phyloP scores from a whole-genome alignment of 2,113 vertebrate species.

The Semicossyphus pulcher region DNA sequence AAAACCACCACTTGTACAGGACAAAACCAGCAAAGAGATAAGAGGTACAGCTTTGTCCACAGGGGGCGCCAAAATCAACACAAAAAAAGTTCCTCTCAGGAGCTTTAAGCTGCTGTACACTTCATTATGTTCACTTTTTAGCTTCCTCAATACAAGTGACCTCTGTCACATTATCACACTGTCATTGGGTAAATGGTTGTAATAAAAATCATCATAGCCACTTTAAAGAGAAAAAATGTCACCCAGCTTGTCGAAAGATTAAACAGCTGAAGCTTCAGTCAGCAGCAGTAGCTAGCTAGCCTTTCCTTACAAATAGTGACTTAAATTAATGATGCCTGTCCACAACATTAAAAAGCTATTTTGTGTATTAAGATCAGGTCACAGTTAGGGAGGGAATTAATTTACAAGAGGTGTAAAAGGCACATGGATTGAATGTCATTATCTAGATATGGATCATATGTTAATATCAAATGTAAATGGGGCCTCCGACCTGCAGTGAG shows the following conservation, averaged over 20 bases:
- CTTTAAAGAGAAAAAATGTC: not conserved
- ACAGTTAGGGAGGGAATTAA: conserved; percentile 1
- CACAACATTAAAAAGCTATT: not conserved
- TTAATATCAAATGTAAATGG: conserved; percentile 13
- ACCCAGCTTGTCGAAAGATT: not conserved
- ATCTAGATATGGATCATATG: conserved; percentile 9
- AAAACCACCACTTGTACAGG: no score
- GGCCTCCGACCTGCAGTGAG: not conserved
- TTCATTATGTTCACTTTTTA: no score
- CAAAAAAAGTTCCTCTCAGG: no score
- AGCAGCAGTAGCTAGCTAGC: not conserved
- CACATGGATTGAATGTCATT: conserved; percentile 14
- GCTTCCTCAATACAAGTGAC: no score
- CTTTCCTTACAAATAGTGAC: not conserved
- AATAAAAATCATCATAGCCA: not conserved
- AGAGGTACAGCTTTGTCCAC: no score
- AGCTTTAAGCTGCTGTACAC: no score
- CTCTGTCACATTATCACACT: not conserved
- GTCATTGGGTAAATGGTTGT: not conserved
- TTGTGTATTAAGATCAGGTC: conserved; percentile 30
- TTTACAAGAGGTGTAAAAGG: conserved; percentile 15
- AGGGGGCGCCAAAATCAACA: no score
- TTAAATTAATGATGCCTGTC: no score
- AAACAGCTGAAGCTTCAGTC: not conserved
- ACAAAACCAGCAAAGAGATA: no score